phyloP scores from a whole-genome alignment of 2,797 vertebrate genomes.

The Natrix natrix region DNA sequence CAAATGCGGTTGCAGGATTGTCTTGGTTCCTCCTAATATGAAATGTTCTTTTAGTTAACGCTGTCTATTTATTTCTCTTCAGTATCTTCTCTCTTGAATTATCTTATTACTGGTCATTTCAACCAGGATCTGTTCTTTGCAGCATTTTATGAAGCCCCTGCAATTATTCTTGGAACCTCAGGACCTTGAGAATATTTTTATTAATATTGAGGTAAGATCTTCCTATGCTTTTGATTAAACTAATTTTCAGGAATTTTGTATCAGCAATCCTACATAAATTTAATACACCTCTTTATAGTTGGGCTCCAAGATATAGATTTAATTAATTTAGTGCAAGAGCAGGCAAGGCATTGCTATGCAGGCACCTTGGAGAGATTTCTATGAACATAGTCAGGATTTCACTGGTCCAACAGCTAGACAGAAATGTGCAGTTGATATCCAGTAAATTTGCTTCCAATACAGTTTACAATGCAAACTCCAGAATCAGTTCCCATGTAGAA shows the following conservation, averaged over 20 bases:
- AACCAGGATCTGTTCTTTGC: background rate
- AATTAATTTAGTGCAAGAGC: background rate
- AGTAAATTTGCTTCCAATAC: background rate
- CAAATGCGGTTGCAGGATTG: background rate
- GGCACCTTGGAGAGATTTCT: background rate
- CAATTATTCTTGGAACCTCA: conserved; percentile 76
- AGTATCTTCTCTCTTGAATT: background rate
- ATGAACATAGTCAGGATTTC: background rate
- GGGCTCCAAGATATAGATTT: background rate
- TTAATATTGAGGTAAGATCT: conserved; percentile 81
- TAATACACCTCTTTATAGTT: background rate
- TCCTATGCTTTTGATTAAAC: background rate
- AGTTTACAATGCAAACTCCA: background rate
- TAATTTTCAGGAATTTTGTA: background rate
- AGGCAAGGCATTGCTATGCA: background rate
- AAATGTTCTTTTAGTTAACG: background rate
- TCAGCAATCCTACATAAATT: background rate
- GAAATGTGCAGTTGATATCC: background rate
- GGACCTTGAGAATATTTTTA: conserved; percentile 88
- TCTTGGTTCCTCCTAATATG: background rate
- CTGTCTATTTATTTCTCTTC: background rate
- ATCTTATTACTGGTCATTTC: background rate
- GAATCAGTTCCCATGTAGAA: background rate
- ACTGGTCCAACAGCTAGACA: background rate
- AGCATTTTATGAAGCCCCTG: conserved; percentile 91